Conservation (phyloP, 2,113 vertebrate species). For the Ranitomeya imitator region DNA sequence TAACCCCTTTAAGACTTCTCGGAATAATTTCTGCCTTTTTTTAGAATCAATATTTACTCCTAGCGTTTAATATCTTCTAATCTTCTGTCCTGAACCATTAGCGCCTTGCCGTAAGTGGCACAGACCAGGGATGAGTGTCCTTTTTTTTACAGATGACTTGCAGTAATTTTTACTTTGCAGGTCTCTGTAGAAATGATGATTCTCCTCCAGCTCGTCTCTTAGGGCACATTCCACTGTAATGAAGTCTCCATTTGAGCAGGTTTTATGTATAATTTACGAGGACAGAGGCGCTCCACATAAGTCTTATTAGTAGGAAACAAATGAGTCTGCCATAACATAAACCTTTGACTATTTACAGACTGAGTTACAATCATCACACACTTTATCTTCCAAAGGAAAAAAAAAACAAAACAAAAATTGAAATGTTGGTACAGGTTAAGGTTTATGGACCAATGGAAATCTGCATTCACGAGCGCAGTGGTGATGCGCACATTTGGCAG, state of each 20-base stretch:
- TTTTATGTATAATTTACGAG: conserved; percentile 32
- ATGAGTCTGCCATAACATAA: background rate
- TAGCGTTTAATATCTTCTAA: background rate
- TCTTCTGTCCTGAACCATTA: background rate
- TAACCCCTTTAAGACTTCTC: background rate
- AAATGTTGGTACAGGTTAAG: background rate
- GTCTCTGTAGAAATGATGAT: conserved; percentile 8
- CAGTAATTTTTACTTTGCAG: background rate
- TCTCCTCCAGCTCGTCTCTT: background rate
- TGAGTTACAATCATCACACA: background rate
- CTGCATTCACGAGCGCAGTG: background rate
- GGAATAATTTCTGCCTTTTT: background rate
- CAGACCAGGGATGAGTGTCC: background rate
- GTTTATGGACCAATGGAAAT: background rate
- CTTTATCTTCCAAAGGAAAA: background rate
- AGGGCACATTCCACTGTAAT: conserved; percentile 22
- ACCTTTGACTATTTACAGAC: conserved; percentile 5
- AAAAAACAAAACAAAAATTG: background rate
- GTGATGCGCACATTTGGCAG: background rate
- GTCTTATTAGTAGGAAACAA: conserved; percentile 4
- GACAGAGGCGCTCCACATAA: background rate
- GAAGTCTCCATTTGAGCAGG: background rate
- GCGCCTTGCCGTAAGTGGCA: background rate
- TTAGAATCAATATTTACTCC: background rate
- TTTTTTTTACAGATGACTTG: background rate